Evolutionary conservation across 2,113 vertebrate genomes (phyloP).

Genomic region (Ovibos moschatus): DNA sequence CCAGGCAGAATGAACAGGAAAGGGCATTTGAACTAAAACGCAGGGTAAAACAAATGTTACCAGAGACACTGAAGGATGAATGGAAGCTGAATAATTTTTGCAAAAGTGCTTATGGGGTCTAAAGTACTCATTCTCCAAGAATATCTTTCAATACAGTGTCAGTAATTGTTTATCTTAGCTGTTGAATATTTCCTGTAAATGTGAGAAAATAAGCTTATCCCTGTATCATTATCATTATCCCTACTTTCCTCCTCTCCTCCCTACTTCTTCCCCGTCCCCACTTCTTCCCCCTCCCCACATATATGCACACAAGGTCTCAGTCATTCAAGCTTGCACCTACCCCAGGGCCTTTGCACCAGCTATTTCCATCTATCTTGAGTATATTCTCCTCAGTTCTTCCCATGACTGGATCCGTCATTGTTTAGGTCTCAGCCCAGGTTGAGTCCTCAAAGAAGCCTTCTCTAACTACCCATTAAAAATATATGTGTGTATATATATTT

Average conservation of each 20-base stretch:
- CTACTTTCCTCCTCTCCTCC: neutral
- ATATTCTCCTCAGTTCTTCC: neutral
- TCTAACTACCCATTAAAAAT: neutral
- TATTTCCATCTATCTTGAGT: neutral
- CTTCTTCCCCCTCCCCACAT: neutral
- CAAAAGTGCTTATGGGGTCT: neutral
- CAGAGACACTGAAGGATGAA: neutral
- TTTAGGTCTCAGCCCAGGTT: neutral
- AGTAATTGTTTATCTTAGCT: neutral
- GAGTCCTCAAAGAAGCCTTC: neutral
- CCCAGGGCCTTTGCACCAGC: neutral
- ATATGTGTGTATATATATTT: too few species aligned
- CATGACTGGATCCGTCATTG: neutral
- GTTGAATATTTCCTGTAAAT: neutral
- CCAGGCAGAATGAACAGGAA: neutral
- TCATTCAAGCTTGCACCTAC: neutral
- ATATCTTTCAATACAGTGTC: neutral
- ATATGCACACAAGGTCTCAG: neutral
- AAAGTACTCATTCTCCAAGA: neutral
- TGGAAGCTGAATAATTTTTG: neutral
- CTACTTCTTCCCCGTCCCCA: neutral
- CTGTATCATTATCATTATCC: neutral
- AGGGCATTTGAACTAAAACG: neutral
- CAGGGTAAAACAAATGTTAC: neutral
- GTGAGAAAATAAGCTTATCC: neutral